Conservation (phyloP, 2,113 vertebrate species). For the Salvelinus namaycush region DNA sequence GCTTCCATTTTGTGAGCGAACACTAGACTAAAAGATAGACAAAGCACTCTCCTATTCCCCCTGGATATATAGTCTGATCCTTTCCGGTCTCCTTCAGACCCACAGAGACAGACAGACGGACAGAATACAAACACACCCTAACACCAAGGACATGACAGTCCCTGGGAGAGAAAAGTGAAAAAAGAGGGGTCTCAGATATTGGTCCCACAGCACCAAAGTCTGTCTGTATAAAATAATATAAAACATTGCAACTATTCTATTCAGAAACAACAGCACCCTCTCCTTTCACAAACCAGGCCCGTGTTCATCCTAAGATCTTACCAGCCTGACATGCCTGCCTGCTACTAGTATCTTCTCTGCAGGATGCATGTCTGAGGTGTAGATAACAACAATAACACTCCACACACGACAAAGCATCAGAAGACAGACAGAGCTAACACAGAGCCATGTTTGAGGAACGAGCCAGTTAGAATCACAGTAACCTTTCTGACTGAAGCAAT, state of each 20-base stretch:
- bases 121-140: background rate
- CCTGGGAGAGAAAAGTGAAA: background rate
- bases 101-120: background rate
- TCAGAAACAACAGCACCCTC: no score
- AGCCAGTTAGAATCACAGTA: constrained; percentile 19
- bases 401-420: background rate
- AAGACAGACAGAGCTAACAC: background rate
- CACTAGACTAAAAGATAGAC: background rate
- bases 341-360: no score
- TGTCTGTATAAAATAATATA: background rate
- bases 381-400: background rate
- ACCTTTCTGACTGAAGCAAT: constrained; percentile 34
- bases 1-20: constrained; percentile 9
- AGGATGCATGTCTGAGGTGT: background rate
- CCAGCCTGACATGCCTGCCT: no score
- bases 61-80: background rate
- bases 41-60: background rate
- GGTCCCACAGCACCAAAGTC: background rate
- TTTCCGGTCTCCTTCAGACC: background rate
- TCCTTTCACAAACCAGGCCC: no score
- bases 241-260: no score
- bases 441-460: background rate
- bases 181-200: background rate
- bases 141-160: background rate
- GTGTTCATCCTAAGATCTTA: no score